Evolutionary conservation across 2,113 vertebrate species (phyloP).

Genomic region (Leiothrix lutea): DNA sequence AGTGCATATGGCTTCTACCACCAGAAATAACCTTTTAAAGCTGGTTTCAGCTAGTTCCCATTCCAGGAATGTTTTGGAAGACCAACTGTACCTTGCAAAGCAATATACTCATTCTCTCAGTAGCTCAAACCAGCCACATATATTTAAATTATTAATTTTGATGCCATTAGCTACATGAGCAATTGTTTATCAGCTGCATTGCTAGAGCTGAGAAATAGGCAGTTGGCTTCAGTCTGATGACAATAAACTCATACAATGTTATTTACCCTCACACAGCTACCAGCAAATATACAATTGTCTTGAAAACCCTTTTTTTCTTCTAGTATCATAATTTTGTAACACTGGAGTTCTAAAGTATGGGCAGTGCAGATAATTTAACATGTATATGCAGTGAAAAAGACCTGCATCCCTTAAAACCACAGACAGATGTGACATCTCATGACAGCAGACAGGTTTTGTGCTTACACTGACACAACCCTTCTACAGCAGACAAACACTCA

Average conservation of each 20-base stretch:
- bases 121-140: not conserved
- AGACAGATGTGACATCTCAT: not conserved
- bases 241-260: not conserved
- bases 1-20: slow-evolving; percentile 71
- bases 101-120: slow-evolving; percentile 18
- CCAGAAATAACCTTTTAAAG: slow-evolving; percentile 26
- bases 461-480: not conserved
- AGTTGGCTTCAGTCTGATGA: not conserved
- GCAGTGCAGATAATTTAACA: not conserved
- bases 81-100: slow-evolving; percentile 64
- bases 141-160: not conserved
- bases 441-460: not conserved
- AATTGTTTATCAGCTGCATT: slow-evolving; percentile 1
- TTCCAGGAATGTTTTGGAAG: slow-evolving; percentile 53
- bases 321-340: not conserved
- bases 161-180: slow-evolving; percentile 7
- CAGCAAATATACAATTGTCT: not conserved
- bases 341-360: not conserved
- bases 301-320: not conserved
- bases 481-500: not conserved
- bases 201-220: not conserved
- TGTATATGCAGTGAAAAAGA: not conserved
- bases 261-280: not conserved
- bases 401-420: not conserved
- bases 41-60: slow-evolving; percentile 20